These are phyloP conservation scores for Rhea pennata DNA, from an alignment of 2,113 vertebrate species.

Conservation along the genomic window DNA sequence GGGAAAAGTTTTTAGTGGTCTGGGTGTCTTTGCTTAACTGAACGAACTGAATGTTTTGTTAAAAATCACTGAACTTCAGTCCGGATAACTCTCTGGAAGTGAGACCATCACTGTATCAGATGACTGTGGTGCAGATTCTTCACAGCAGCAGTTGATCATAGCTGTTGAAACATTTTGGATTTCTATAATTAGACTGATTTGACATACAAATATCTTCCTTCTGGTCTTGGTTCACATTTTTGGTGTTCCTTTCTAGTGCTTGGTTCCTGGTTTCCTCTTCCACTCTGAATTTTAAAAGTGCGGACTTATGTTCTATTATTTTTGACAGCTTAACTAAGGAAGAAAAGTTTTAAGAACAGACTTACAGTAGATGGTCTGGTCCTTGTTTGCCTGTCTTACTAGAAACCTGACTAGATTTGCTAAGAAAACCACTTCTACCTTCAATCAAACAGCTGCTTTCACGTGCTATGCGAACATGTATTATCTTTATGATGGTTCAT, in stretches of 20 bases:
- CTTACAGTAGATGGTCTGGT: neutral
- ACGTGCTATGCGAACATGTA: neutral
- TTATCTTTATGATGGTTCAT: slow-evolving; percentile 25
- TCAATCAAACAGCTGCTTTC: slow-evolving; percentile 2
- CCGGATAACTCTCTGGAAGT: neutral
- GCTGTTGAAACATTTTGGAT: neutral
- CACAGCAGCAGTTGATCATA: neutral
- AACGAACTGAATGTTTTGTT: neutral
- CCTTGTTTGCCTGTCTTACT: neutral
- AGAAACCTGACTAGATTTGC: slow-evolving; percentile 22
- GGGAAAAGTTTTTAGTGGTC: neutral
- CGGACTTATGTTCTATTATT: neutral
- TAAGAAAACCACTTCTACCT: neutral
- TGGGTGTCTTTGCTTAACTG: neutral
- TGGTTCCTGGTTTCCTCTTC: neutral
- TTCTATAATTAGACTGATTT: neutral
- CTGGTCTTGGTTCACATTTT: neutral
- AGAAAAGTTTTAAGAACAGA: neutral
- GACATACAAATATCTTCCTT: neutral
- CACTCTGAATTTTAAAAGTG: neutral
- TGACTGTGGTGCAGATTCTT: neutral
- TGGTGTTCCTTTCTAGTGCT: neutral
- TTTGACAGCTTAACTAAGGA: neutral
- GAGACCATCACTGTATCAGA: neutral
- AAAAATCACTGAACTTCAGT: neutral